Evolutionary conservation across 1,140 invertebrate species (phyloP), one percentile per base, ranked within the genome.

Genomic region (Caenorhabditis tropicalis): DNA sequence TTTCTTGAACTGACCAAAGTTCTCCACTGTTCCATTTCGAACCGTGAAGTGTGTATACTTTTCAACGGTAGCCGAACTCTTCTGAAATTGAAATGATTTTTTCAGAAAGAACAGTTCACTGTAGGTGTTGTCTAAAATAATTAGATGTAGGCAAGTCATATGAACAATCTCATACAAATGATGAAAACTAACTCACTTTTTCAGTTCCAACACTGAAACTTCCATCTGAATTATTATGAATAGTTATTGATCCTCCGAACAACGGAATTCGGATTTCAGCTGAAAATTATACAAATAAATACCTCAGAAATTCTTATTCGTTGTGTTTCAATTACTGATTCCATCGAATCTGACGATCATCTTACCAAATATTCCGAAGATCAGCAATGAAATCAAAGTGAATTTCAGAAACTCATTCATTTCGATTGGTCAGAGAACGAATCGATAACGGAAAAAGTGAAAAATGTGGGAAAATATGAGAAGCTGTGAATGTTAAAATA

Each of bases 401-500:
- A 65, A 65, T 65, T 24, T 39, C 58, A 65, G 9, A n/a, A 39
- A 65, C 9, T 43, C 43, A 36, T 6, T 74, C 65, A 74, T 74
- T 74, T 24, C 16, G n/a, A 1, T 21, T 21, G 16, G 29, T 27
- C 19, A 74, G 16, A 21, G 9, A 46, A 46, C 19, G 6, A 24
- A 43, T 74, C 4, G 1, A 46, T n/a, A 19, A 74, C 43, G 19
- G 1, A 10, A 15, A 33, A n/a, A 27, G 36, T 5, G 43, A 46
- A 24, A 74, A 39, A 12, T n/a, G 16, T n/a, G n/a, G n/a, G 36
- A 74, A 74, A 74, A 46, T 74, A 46, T 74, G 65, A 74, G 65
- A 74, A 74, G 36, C 33, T 43, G 19, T 39, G 58, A 36, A 36
- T 33, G 33, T 36, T n/a, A n/a, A n/a, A n/a, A n/a, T n/a, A n/a